Base-by-base conservation (phyloP, 2,797 vertebrate species). In the Erethizon dorsatum region DNA sequence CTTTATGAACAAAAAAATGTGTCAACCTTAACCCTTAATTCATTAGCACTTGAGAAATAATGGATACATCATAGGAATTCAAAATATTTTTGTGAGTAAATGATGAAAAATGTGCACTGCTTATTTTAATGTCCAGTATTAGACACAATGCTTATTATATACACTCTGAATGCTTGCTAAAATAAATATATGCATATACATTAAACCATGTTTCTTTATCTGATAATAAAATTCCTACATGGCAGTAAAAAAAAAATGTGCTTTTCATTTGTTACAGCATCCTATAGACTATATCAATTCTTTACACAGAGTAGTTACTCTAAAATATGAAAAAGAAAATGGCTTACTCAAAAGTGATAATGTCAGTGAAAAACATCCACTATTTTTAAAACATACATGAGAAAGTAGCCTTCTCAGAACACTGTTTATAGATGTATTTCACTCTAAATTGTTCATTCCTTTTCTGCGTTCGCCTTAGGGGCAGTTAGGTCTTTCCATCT, bases 381-480 rank as follows among this genome's bases (percentile, higher is more conserved):
- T 79, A 73, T 82, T 91, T 90, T 33, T 2, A 80, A 94, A 88
- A 91, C 83, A 78, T 52, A 85, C 20, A 57, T 20, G 90, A 57
- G 11, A 90, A 88, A 90, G 33, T 47, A 63, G 26, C 13, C 45
- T 91, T 33, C 67, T 93, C 69, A 79, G n/a, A 91, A 8, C 18
- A 90, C 4, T 61, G 26, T 52, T 73, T 71, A 67, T 24, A 78
- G 50, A 79, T 67, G 54, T 67, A 84, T 89, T 93, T 95, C 47
- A 90, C 26, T 92, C 10, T 91, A 89, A 96, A 61, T 78, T 91
- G 50, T 8, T 89, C 37, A 37, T 94, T 94, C 24, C 67, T n/a
- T 93, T 83, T 92, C 24, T 24, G 80, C 18, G 33, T n/a, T 78
- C 52, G 26, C 67, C 31, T 54, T 83, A 75, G 31, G 63, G 69